Evolutionary conservation across 2,797 vertebrate genomes (phyloP).

Genomic region (Holocentrus rufus): DNA sequence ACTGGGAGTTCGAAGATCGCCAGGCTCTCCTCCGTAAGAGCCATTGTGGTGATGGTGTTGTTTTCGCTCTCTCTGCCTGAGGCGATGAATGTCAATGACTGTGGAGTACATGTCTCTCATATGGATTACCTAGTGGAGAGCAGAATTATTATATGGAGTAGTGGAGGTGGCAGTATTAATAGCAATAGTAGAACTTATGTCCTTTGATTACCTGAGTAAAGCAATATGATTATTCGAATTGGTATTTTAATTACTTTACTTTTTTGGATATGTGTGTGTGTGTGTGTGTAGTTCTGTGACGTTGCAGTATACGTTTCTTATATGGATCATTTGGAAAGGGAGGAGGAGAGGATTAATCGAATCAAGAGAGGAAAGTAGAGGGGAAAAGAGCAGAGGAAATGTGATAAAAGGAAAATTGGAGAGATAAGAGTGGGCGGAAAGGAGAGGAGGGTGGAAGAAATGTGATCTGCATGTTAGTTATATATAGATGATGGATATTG

Average conservation of each 20-base stretch:
- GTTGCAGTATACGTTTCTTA: slow-evolving; percentile 89
- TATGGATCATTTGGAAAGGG: slow-evolving; percentile 81
- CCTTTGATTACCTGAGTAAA: neutral
- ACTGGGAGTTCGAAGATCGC: slow-evolving; percentile 67
- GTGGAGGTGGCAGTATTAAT: neutral
- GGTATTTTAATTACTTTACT: neutral
- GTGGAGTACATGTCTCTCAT: slow-evolving; percentile 99
- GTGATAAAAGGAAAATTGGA: slow-evolving; percentile 56
- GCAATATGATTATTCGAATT: slow-evolving; percentile 1
- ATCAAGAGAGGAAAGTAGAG: slow-evolving; percentile 44
- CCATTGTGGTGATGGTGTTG: slow-evolving; percentile 78
- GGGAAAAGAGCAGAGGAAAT: slow-evolving; percentile 52
- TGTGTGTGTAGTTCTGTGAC: slow-evolving; percentile 82
- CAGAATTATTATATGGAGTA: neutral
- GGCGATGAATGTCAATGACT: slow-evolving; percentile 96
- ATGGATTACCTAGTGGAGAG: slow-evolving; percentile 86
- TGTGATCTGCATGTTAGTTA: slow-evolving; percentile 57
- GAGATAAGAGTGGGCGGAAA: slow-evolving; percentile 36
- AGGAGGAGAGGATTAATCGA: slow-evolving; percentile 42
- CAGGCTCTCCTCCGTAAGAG: slow-evolving; percentile 65
- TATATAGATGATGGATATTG: slow-evolving; percentile 51
- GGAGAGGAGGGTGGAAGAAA: slow-evolving; percentile 38
- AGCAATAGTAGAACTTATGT: no score
- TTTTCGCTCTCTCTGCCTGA: slow-evolving; percentile 90
- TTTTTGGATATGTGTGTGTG: slow-evolving; percentile 16